Percentiles rank a stretch among this genome's conserved stretches.
These are phyloP conservation scores for Cryptoleucopteryx plumbea DNA, from an alignment of 2,113 vertebrate species.

Conservation along the genomic window DNA sequence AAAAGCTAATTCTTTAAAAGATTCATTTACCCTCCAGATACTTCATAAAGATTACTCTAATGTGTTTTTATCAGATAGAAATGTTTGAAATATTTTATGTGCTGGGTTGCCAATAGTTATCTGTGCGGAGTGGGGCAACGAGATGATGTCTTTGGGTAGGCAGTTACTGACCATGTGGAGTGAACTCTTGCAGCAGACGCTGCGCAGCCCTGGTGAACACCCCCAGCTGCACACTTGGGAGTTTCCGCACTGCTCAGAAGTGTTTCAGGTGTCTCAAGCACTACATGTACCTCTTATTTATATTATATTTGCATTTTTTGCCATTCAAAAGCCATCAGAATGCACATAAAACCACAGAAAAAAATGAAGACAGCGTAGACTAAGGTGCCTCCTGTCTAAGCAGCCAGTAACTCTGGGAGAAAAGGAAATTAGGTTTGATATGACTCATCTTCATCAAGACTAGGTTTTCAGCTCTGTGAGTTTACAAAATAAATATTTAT, in stretches of 20 bases:
- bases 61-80: not conserved
- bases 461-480: not conserved
- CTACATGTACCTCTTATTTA: not conserved
- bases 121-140: not conserved
- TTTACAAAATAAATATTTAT: not conserved
- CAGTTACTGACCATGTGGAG: not conserved
- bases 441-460: not conserved
- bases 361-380: accelerated
- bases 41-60: not conserved
- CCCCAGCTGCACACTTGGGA: not conserved
- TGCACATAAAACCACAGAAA: not conserved
- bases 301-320: not conserved
- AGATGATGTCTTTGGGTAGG: not conserved
- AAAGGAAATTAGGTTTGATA: not conserved
- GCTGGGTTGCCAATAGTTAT: not conserved
- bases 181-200: not conserved
- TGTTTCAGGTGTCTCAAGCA: not conserved
- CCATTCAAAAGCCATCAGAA: not conserved
- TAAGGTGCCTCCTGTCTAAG: not conserved
- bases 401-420: not conserved
- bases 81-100: not conserved
- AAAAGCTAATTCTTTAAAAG: not conserved
- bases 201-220: accelerated
- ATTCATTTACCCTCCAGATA: not conserved
- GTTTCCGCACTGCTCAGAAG: not conserved